These are phyloP conservation scores for Probosciger aterrimus DNA, from an alignment of 2,113 vertebrate species.

Conservation along the genomic window DNA sequence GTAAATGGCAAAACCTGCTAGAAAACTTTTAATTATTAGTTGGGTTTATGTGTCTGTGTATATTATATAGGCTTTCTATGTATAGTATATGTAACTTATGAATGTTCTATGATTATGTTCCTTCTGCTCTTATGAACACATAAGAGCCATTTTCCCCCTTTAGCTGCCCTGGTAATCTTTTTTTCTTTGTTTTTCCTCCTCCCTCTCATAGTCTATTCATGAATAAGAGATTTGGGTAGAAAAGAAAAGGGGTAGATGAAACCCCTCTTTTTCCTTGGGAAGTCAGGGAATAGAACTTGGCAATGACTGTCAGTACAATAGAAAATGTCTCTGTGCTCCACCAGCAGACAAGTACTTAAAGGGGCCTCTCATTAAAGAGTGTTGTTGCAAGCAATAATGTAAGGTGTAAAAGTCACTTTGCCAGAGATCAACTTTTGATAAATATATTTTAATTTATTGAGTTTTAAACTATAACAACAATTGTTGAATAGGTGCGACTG, in stretches of 20 bases:
- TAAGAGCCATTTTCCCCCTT: neutral
- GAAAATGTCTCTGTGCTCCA: neutral
- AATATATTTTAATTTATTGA: constrained; percentile 57
- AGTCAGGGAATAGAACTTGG: neutral
- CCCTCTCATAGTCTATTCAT: neutral
- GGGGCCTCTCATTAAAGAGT: constrained; percentile 3
- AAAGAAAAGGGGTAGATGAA: neutral
- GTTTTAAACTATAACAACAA: constrained; percentile 35
- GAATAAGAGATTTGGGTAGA: neutral
- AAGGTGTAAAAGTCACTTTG: constrained; percentile 33
- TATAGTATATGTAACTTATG: no score
- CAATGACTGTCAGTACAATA: neutral
- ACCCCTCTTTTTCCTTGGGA: neutral
- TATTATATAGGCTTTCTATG: neutral
- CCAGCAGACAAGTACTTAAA: neutral
- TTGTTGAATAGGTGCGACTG: constrained; percentile 51
- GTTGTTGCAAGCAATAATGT: constrained; percentile 7
- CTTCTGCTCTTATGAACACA: neutral
- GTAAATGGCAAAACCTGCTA: neutral
- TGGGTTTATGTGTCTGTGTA: neutral
- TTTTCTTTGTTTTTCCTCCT: neutral
- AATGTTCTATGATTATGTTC: neutral
- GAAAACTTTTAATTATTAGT: neutral
- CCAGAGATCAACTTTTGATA: constrained; percentile 49
- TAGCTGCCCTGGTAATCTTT: neutral